Base-by-base conservation (phyloP, 2,797 vertebrate genomes). In the Phaenicophaeus curvirostris region DNA sequence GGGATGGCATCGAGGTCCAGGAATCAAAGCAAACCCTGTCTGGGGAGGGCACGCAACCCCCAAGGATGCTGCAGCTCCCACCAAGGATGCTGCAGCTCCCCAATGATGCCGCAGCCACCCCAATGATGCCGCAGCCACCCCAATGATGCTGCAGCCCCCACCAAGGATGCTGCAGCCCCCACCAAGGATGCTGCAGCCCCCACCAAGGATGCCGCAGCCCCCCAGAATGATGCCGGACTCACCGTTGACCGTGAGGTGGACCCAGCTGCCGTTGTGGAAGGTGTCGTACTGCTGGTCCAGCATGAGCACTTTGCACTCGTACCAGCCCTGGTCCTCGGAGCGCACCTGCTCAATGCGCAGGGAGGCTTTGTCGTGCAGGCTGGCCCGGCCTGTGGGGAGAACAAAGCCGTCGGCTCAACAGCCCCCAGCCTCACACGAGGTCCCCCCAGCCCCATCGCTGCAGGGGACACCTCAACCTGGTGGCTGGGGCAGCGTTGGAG, bases 241-340 rank as follows among this genome's bases (percentile, higher is more conserved):
- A 99, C 99, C 99, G 1, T 99, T 99, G 97, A 99, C 99, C 27
- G 99, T 99, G 97, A 99, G 99, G 93, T 99, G 99, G 93, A 99
- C 99, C 99, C 99, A 99, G 98, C 99, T 99, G 98, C 99, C 99
- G 3, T 99, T 99, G 97, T 99, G 99, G 98, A 99, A 99, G 97
- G 99, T 99, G 98, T 99, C 99, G 93, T 98, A 99, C 97, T 99
- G 99, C 97, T 99, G 99, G 97, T 99, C 99, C 98, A 99, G 97
- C 99, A 99, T 99, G 98, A 99, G 99, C 93, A 99, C 99, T 98
- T 99, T 98, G 98, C 99, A 99, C 97, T 99, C 99, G 53, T 99
- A 99, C 99, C 99, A 99, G 98, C 99, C 99, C 98, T 99, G 99
- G 98, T 99, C 99, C 96, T 99, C 99, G 0, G 99, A 99, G 97